Conservation (phyloP, 2,888 invertebrate genomes). For the Gari tellinella region DNA sequence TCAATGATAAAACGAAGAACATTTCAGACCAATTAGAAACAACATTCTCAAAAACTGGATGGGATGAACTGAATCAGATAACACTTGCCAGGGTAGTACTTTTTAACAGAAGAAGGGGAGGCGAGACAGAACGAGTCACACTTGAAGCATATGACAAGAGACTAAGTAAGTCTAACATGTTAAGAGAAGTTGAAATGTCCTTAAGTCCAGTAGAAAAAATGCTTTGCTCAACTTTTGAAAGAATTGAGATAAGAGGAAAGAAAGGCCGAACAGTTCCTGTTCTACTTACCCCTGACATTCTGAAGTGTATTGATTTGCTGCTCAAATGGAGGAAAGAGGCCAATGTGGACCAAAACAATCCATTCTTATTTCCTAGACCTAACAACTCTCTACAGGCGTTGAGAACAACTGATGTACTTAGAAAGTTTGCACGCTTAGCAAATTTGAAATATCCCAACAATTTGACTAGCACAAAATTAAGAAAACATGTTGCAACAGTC, state of each 20-base stretch:
- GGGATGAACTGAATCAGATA: slow-evolving; percentile 20
- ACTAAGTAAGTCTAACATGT: background rate
- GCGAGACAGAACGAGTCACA: slow-evolving; percentile 24
- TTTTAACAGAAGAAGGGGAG: slow-evolving; percentile 29
- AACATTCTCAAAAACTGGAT: slow-evolving; percentile 19
- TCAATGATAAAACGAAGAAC: slow-evolving; percentile 15
- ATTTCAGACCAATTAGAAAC: background rate
- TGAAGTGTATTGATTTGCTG: slow-evolving; percentile 35
- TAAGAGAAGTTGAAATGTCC: slow-evolving; percentile 3
- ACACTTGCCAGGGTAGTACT: slow-evolving; percentile 16
- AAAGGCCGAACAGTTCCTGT: slow-evolving; percentile 33
- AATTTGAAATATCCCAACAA: background rate
- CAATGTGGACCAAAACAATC: slow-evolving; percentile 32
- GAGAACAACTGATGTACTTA: slow-evolving; percentile 31
- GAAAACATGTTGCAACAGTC: slow-evolving; percentile 26
- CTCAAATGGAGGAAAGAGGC: slow-evolving; percentile 34
- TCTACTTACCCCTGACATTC: slow-evolving; percentile 17
- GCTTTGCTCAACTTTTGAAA: slow-evolving; percentile 15
- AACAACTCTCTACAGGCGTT: slow-evolving; percentile 31
- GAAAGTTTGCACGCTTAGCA: slow-evolving; percentile 25
- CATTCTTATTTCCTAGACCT: slow-evolving; percentile 47
- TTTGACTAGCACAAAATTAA: slow-evolving; percentile 4
- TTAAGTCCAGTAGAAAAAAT: slow-evolving; percentile 7
- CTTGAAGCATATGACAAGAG: slow-evolving; percentile 5
- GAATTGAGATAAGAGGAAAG: slow-evolving; percentile 36